Percentiles rank a stretch among this genome's conserved stretches.
Conservation (phyloP, 2,888 invertebrate species). For the Corythucha ciliata region DNA sequence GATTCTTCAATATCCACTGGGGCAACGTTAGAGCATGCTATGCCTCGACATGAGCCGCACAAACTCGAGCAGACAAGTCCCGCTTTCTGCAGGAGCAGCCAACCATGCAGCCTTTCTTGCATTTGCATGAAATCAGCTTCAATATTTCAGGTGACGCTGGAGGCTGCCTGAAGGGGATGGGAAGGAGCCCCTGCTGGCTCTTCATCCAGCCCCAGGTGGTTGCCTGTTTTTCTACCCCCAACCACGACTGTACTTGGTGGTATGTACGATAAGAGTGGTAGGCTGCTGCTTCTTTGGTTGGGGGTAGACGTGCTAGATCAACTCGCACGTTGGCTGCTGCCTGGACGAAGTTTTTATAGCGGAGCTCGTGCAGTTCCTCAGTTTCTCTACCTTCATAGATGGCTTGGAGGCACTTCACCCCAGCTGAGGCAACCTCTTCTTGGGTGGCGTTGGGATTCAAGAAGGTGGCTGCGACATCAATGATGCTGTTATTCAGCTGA, state of each 20-base stretch:
- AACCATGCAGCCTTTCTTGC: constrained; percentile 6
- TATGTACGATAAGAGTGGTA: constrained; percentile 10
- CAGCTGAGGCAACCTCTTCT: constrained; percentile 9
- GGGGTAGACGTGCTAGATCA: constrained; percentile 12
- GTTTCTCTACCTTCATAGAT: neutral
- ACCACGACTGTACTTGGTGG: constrained; percentile 12
- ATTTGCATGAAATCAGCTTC: neutral
- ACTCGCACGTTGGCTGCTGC: constrained; percentile 8
- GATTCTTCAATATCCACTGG: neutral
- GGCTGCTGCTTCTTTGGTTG: constrained; percentile 11
- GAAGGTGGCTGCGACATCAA: neutral
- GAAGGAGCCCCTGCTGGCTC: constrained; percentile 5
- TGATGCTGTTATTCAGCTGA: neutral
- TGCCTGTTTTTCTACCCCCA: constrained; percentile 8
- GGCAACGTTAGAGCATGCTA: neutral
- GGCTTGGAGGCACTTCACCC: neutral
- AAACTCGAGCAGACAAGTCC: neutral
- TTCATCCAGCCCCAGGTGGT: constrained; percentile 12
- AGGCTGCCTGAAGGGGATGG: neutral
- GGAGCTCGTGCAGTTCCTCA: neutral
- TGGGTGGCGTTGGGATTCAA: neutral
- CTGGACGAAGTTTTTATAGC: neutral
- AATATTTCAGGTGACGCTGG: constrained; percentile 9
- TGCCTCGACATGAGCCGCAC: constrained; percentile 4
- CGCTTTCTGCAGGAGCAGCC: constrained; percentile 7